A percentile compares a stretch with the other conserved stretches of the same genome.
Conservation (phyloP, 2,888 invertebrate genomes). For the Nyleta sp. region DNA sequence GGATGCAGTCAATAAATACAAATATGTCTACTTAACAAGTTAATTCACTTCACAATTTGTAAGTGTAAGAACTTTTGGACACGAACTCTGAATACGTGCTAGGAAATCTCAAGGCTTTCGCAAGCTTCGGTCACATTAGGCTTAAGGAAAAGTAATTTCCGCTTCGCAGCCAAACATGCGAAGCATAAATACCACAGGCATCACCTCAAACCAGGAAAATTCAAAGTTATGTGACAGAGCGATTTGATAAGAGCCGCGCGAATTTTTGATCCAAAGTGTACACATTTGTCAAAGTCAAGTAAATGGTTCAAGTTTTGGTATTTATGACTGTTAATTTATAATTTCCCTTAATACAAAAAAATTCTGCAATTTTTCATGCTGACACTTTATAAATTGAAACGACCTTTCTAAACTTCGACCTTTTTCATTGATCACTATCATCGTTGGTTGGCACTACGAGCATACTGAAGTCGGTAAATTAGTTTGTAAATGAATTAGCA, state of each 20-base stretch:
- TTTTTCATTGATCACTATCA: slow-evolving; percentile 50
- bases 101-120: slow-evolving; percentile 35
- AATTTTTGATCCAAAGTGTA: neutral
- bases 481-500: neutral
- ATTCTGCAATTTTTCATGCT: neutral
- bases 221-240: slow-evolving; percentile 4
- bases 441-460: neutral
- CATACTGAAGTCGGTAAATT: neutral
- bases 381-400: neutral
- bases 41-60: too few species aligned
- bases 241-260: slow-evolving; percentile 38
- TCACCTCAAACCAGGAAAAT: slow-evolving; percentile 25
- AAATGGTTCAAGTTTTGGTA: neutral
- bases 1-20: too few species aligned
- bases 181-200: slow-evolving; percentile 31
- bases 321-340: neutral
- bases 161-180: slow-evolving; percentile 32
- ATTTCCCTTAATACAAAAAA: too few species aligned
- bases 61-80: too few species aligned
- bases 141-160: slow-evolving; percentile 56
- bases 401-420: slow-evolving; percentile 53
- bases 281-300: neutral
- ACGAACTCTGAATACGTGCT: slow-evolving; percentile 14
- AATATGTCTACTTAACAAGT: too few species aligned
- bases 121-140: slow-evolving; percentile 40